Evolutionary conservation across 2,888 invertebrate species (phyloP).

Genomic region (Plusia festucae): DNA sequence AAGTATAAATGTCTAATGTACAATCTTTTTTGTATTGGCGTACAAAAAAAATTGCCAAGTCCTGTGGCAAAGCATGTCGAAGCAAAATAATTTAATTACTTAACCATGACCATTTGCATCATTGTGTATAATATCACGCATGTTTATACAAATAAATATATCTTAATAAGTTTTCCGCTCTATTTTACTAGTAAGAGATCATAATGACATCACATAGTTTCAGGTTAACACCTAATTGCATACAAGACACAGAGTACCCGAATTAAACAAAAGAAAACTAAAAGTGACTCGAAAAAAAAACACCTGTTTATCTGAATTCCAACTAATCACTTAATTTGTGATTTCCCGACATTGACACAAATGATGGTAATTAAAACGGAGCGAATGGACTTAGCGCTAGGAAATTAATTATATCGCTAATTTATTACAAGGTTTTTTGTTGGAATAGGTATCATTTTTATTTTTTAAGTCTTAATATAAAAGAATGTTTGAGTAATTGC

Average conservation of each 20-base stretch:
- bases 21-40: no score
- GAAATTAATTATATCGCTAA: not conserved
- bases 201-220: no score
- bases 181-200: no score
- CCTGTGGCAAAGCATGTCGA: no score
- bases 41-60: no score
- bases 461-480: not conserved
- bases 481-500: not conserved
- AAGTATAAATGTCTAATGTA: no score
- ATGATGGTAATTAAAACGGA: slow-evolving; percentile 14
- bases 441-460: not conserved
- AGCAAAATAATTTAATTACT: no score
- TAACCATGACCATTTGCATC: no score
- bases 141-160: no score
- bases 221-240: not conserved
- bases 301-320: not conserved
- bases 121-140: no score
- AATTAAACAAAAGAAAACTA: not conserved
- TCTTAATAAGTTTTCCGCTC: no score
- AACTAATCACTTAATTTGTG: slow-evolving; percentile 10
- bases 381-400: not conserved
- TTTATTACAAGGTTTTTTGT: not conserved
- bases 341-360: slow-evolving; percentile 9
- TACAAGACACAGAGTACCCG: no score
- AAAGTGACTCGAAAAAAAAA: slow-evolving; percentile 1